Evolutionary conservation across 2,797 vertebrate genomes (phyloP).

Genomic region (Varecia variegata): DNA sequence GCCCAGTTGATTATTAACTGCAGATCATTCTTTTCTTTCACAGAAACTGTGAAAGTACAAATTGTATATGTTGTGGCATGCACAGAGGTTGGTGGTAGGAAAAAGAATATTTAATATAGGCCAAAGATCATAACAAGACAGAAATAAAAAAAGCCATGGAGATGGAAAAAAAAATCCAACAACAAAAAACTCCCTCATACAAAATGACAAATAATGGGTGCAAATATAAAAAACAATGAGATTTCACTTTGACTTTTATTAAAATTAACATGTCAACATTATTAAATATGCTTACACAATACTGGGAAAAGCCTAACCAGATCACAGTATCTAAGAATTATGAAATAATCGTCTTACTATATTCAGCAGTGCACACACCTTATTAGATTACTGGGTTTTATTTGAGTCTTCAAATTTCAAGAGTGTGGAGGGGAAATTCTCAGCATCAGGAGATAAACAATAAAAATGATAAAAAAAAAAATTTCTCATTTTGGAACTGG

Average conservation of each 20-base stretch:
- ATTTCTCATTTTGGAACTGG: neutral
- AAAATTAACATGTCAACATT: conserved; percentile 17
- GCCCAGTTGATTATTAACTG: conserved; percentile 57
- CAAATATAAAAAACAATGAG: conserved; percentile 47
- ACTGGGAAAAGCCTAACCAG: conserved; percentile 24
- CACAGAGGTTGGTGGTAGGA: conserved; percentile 10
- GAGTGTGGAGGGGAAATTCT: neutral
- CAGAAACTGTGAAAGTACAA: conserved; percentile 13
- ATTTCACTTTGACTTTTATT: neutral
- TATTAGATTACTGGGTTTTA: conserved; percentile 2
- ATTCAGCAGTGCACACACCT: neutral
- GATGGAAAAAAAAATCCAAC: neutral
- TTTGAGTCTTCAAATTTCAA: conserved; percentile 40
- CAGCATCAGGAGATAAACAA: neutral
- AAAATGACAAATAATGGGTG: conserved; percentile 18
- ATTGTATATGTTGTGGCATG: conserved; percentile 18
- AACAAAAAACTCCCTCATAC: neutral
- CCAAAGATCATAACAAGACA: conserved; percentile 36
- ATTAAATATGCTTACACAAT: conserved; percentile 32
- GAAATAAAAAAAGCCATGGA: neutral
- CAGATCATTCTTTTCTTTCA: neutral
- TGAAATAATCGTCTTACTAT: conserved; percentile 22
- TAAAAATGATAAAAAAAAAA: conserved; percentile 41
- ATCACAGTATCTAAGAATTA: conserved; percentile 48
- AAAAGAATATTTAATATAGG: conserved; percentile 19